These are phyloP conservation scores for Dreissena rostriformis DNA, from an alignment of 1,140 invertebrate genomes.

Conservation along the genomic window DNA sequence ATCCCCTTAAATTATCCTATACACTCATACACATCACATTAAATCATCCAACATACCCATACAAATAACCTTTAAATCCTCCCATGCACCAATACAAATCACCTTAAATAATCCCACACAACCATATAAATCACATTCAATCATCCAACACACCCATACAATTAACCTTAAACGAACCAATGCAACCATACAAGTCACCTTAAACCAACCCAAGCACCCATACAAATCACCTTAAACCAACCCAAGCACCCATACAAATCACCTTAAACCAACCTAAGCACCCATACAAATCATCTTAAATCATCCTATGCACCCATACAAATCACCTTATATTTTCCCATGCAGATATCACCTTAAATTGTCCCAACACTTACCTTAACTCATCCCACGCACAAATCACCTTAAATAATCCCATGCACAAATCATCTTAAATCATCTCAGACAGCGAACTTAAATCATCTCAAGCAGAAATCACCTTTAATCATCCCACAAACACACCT, in stretches of 20 bases:
- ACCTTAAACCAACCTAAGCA: neutral
- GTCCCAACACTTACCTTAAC: too few species aligned
- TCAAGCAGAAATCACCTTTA: neutral
- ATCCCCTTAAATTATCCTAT: neutral
- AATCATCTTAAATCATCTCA: neutral
- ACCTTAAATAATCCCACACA: too few species aligned
- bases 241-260: neutral
- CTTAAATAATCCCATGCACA: neutral
- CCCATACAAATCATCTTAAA: neutral
- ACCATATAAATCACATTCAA: neutral
- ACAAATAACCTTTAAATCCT: too few species aligned
- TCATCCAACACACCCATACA: neutral
- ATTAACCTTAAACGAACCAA: neutral
- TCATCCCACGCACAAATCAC: neutral
- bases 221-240: neutral
- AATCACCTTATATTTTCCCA: too few species aligned
- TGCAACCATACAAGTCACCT: neutral
- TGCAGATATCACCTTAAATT: too few species aligned
- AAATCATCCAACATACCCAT: too few species aligned
- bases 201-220: neutral
- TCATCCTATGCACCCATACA: neutral
- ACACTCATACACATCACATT: neutral
- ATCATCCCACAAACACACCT: neutral
- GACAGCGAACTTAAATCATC: neutral
- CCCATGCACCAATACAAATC: too few species aligned